A percentile compares a stretch with the other conserved stretches of the same genome.
Evolutionary conservation across 2,113 vertebrate species (phyloP).

Genomic region (Speoplatyrhinus poulsoni): DNA sequence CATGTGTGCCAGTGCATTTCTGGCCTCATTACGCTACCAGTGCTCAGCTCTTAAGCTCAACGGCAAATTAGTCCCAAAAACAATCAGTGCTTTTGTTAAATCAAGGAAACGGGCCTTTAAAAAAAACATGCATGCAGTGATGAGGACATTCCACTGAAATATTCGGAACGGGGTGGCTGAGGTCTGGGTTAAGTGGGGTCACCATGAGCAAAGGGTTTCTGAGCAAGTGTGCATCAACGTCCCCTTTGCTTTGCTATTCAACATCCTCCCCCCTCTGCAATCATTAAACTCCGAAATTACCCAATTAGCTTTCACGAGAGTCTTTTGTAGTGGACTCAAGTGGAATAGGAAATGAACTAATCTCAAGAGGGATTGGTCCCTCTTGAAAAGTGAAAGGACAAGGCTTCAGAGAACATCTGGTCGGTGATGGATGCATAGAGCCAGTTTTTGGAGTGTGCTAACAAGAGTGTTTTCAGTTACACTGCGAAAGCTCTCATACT

Average conservation of each 20-base stretch:
- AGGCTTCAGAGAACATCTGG: conserved; percentile 68
- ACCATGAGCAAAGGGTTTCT: conserved; percentile 41
- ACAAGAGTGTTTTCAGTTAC: conserved; percentile 73
- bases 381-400: conserved; percentile 47
- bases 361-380: conserved; percentile 53
- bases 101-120: conserved; percentile 59
- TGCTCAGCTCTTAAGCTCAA: conserved; percentile 27
- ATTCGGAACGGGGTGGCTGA: conserved; percentile 54
- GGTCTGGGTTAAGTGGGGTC: conserved; percentile 64
- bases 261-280: conserved; percentile 23
- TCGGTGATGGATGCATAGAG: conserved; percentile 62
- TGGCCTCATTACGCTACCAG: conserved; percentile 47
- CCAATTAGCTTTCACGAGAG: conserved; percentile 59
- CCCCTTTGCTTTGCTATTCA: conserved; percentile 21
- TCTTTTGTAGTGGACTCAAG: conserved; percentile 64
- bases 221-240: conserved; percentile 42
- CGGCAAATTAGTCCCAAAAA: conserved; percentile 55
- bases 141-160: conserved; percentile 27
- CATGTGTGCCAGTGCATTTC: conserved; percentile 31
- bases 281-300: conserved; percentile 50
- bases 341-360: conserved; percentile 65
- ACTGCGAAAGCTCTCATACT: conserved; percentile 64
- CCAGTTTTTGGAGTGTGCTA: conserved; percentile 66
- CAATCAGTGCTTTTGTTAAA: conserved; percentile 60
- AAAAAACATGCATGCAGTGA: conserved; percentile 29